These are phyloP conservation scores for Pangasius djambal DNA, from an alignment of 2,797 vertebrate genomes.

Conservation along the genomic window DNA sequence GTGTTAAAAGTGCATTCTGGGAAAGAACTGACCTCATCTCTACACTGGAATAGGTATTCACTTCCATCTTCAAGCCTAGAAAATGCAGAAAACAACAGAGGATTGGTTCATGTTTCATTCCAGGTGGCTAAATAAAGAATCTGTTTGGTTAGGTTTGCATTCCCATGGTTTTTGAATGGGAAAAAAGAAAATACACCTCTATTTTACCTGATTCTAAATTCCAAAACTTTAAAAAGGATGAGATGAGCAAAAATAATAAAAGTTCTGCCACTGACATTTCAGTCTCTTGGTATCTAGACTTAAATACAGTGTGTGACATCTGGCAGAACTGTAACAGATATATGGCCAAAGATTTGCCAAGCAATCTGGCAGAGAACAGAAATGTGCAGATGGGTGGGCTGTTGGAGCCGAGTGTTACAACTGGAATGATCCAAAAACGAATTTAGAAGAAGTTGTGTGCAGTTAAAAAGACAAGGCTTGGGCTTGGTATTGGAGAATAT, in stretches of 20 bases:
- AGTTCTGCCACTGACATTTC: not conserved
- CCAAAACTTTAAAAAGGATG: not conserved
- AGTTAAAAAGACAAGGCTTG: not conserved
- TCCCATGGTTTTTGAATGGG: not conserved
- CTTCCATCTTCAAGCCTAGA: constrained; percentile 88
- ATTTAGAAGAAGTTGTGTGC: not conserved
- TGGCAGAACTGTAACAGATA: constrained; percentile 8
- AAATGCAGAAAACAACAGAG: constrained; percentile 36
- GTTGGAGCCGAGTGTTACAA: not conserved
- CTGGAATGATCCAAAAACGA: not conserved
- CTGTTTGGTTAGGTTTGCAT: not conserved
- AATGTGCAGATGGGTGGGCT: not conserved
- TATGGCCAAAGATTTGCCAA: not conserved
- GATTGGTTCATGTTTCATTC: constrained; percentile 1
- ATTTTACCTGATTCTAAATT: not conserved
- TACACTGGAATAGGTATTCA: constrained; percentile 97
- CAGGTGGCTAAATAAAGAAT: constrained; percentile 22
- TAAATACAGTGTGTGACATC: no score
- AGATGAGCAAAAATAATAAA: not conserved
- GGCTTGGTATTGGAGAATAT: not conserved
- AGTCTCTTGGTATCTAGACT: not conserved
- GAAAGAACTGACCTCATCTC: constrained; percentile 87
- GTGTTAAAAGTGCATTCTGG: not conserved
- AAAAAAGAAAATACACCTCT: not conserved
- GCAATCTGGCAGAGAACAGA: not conserved